Conservation (phyloP, 2,113 vertebrate species). For the Platysteira castanea region DNA sequence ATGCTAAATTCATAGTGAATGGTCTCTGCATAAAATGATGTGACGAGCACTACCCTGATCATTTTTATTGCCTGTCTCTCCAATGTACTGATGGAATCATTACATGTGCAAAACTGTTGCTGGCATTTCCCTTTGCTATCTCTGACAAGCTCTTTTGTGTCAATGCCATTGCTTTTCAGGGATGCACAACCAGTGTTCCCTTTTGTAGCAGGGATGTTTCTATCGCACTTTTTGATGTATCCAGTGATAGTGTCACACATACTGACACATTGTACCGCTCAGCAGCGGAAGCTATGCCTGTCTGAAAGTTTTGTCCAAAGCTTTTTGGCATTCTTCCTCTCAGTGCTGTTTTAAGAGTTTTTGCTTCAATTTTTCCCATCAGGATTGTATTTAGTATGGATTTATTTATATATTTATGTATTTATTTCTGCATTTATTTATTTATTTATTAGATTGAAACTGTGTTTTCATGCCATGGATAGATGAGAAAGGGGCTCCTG, state of each 20-base stretch:
- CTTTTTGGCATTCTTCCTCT: not conserved
- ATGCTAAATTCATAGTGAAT: not conserved
- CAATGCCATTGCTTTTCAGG: not conserved
- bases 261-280: not conserved
- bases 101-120: not conserved
- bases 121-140: conserved; percentile 1
- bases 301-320: not conserved
- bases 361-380: not conserved
- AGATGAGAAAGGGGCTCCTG: not conserved
- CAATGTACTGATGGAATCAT: not conserved
- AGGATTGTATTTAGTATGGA: not conserved
- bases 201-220: conserved; percentile 3
- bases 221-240: not conserved
- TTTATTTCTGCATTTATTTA: not conserved
- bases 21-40: not conserved
- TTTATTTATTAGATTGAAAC: not conserved
- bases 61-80: not conserved
- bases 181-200: not conserved
- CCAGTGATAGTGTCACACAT: not conserved
- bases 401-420: not conserved
- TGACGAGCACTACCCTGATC: not conserved
- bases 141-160: conserved; percentile 32
- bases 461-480: rapidly evolving
- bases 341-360: not conserved
- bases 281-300: not conserved